phyloP scores from a whole-genome alignment of 2,113 vertebrate species.

The Pitta sordida region DNA sequence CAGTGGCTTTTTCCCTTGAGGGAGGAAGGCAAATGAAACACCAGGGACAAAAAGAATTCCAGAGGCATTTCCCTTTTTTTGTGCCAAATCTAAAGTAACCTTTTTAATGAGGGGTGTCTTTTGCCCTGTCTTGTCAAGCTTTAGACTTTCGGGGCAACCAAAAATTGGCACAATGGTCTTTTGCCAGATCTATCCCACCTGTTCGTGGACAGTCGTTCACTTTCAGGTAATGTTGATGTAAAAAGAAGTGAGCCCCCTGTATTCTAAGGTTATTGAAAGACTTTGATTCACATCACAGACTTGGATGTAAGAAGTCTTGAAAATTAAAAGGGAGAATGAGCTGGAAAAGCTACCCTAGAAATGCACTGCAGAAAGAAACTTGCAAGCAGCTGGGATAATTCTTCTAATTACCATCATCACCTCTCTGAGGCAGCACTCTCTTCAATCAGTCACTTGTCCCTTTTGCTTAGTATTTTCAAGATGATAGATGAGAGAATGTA shows the following conservation, averaged over 20 bases:
- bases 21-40: conserved; percentile 29
- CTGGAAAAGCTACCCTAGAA: not conserved
- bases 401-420: not conserved
- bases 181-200: not conserved
- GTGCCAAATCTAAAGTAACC: conserved; percentile 34
- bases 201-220: not conserved
- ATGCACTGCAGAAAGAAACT: not conserved
- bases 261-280: not conserved
- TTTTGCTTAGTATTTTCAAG: not conserved
- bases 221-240: not conserved
- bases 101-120: conserved; percentile 28
- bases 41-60: conserved; percentile 19
- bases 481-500: not conserved
- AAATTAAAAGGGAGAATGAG: not conserved
- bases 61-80: conserved; percentile 35
- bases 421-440: not conserved
- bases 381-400: not conserved
- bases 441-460: not conserved
- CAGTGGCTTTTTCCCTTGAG: conserved; percentile 23
- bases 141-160: not conserved
- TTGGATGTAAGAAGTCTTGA: not conserved
- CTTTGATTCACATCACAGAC: not conserved
- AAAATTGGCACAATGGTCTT: not conserved
- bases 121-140: not conserved
- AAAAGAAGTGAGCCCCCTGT: not conserved